phyloP scores from a whole-genome alignment of 2,797 vertebrate species.

The Kryptopterus vitreolus region DNA sequence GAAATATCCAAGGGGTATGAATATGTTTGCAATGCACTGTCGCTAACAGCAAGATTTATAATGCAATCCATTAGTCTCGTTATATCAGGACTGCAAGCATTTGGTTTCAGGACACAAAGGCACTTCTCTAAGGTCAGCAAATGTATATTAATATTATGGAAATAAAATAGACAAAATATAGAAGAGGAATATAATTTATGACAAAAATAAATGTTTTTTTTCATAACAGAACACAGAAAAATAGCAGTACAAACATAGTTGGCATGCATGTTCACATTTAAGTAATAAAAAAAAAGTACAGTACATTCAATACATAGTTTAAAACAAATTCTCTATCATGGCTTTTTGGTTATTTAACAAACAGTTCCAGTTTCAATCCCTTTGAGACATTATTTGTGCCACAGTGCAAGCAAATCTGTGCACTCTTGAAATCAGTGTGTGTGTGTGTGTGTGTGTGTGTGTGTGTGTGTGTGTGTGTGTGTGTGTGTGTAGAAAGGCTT shows the following conservation, averaged over 20 bases:
- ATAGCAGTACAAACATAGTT: background rate
- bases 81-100: too few relatives aligned
- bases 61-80: too few relatives aligned
- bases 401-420: background rate
- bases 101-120: background rate
- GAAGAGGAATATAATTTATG: background rate
- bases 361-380: constrained; percentile 7
- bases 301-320: constrained; percentile 17
- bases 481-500: too few relatives aligned
- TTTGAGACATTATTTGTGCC: constrained; percentile 12
- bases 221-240: constrained; percentile 1
- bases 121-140: background rate
- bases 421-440: background rate
- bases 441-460: too few relatives aligned
- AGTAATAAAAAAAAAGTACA: background rate
- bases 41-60: too few relatives aligned
- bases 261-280: background rate
- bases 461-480: too few relatives aligned
- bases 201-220: constrained; percentile 19
- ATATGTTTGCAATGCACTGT: too few relatives aligned
- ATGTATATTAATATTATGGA: background rate
- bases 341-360: constrained; percentile 45
- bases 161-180: background rate
- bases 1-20: too few relatives aligned
- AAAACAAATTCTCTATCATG: constrained; percentile 31